phyloP scores from a whole-genome alignment of 2,797 vertebrate genomes.

The Myotis planiceps region DNA sequence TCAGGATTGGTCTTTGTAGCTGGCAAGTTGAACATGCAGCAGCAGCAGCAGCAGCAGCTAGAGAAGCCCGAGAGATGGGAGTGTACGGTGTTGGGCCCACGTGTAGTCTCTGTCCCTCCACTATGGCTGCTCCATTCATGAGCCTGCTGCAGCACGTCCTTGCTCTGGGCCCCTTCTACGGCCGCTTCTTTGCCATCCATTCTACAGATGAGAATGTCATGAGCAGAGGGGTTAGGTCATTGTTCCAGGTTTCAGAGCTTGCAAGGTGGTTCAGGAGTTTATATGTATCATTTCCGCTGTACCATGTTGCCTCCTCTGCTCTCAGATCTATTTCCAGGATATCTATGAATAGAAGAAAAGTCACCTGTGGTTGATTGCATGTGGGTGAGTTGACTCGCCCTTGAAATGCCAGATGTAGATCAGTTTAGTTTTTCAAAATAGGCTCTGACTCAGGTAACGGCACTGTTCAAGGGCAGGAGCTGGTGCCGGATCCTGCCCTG shows the following conservation, averaged over 20 bases:
- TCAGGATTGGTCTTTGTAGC: background rate
- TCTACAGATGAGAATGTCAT: background rate
- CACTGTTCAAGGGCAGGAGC: slow-evolving; percentile 34
- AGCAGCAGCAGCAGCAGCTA: background rate
- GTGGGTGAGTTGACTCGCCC: slow-evolving; percentile 24
- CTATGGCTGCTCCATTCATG: background rate
- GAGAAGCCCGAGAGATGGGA: background rate
- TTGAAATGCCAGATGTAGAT: slow-evolving; percentile 65
- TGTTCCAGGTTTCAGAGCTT: background rate
- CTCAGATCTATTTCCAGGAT: slow-evolving; percentile 41
- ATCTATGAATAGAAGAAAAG: slow-evolving; percentile 62
- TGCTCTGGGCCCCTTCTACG: background rate
- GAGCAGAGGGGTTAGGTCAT: background rate
- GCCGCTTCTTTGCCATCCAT: background rate
- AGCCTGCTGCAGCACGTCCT: background rate
- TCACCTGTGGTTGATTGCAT: slow-evolving; percentile 50
- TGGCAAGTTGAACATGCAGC: background rate
- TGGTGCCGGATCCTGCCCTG: slow-evolving; percentile 28
- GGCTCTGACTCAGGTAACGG: slow-evolving; percentile 70
- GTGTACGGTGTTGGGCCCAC: background rate
- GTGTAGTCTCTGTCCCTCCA: background rate
- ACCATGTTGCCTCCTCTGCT: background rate
- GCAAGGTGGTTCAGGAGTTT: background rate
- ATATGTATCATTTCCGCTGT: background rate
- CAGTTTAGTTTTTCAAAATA: slow-evolving; percentile 70